A percentile compares a stretch with the other conserved stretches of the same genome.
Conservation (phyloP, 2,113 vertebrate genomes). For the Hirundichthys speculiger region DNA sequence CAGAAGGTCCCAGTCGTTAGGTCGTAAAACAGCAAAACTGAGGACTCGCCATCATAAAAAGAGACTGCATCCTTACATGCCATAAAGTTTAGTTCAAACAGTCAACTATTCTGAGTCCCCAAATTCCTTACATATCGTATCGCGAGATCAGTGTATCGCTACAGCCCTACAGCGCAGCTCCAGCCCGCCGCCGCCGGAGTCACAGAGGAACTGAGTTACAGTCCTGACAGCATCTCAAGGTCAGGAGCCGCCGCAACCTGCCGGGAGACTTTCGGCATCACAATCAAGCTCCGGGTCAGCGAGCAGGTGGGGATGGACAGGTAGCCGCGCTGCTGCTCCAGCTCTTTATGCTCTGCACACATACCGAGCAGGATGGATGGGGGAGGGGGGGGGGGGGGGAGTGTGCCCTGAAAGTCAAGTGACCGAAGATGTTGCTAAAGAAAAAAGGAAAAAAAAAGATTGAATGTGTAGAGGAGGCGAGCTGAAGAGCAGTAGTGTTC, state of each 20-base stretch:
- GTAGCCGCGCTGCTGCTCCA: conserved; percentile 11
- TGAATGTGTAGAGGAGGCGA: conserved; percentile 7
- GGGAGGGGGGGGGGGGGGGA: no score
- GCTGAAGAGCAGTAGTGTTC: conserved; percentile 24
- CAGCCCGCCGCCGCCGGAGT: background rate
- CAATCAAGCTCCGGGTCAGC: conserved; percentile 57
- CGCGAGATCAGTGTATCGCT: no score
- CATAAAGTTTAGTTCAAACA: no score
- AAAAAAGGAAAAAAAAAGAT: background rate
- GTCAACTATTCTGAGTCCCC: no score
- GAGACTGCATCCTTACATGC: no score
- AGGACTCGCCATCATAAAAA: no score
- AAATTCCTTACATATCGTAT: no score
- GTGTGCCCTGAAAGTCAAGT: conserved; percentile 59
- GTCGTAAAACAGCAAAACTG: no score
- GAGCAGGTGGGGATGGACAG: conserved; percentile 27
- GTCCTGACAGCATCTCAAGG: conserved; percentile 57
- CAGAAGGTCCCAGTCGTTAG: no score
- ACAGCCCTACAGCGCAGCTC: no score
- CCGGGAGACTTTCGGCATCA: conserved; percentile 43
- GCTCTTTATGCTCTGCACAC: conserved; percentile 28
- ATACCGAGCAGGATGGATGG: conserved; percentile 6
- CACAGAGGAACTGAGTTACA: conserved; percentile 12
- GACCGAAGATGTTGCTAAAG: conserved; percentile 10
- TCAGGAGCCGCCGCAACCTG: conserved; percentile 35